Evolutionary conservation across 2,888 invertebrate species (phyloP), one percentile per base, ranked within the genome.

Genomic region (Tachystola acroxantha): DNA sequence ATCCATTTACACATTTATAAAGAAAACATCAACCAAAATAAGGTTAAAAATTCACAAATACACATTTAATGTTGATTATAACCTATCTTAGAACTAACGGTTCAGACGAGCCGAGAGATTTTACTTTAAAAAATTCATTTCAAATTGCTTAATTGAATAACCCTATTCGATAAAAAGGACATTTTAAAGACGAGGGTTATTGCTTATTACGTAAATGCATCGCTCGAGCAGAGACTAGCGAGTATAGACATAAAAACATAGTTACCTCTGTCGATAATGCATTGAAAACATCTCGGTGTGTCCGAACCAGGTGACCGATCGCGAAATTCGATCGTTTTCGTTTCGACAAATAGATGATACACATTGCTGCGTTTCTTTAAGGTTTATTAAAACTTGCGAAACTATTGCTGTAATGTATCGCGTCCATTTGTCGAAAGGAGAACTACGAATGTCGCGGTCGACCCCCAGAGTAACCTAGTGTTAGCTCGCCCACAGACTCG

Each of bases 41-140:
- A 76, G 69, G 74, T 77, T 76, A 71, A 69, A 70, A 82, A 85
- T 82, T 82, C 85, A 86, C 86, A 86, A 84, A 76, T 86, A 86
- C 86, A 86, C 84, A 81, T 84, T 84, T 80, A 77, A 82, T 84
- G 82, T 80, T 79, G 80, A 78, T 71, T 82, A 77, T 66, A 60
- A 57, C 40, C 80, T 82, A 84, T 57, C 78, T 84, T 81, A 81
- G 6, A 53, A 43, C 46, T 72, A 76, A 41, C 40, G 70, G 74
- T 57, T 53, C 57, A 81, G 54, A 45, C 71, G 69, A 48, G 58
- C 52, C 48, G 65, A 55, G 70, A 77, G 72, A 46, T 53, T 37
- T 31, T 11, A 2, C 5, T 9, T n/a, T 2, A 5, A 29, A n/a
- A 10, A 11, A 27, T 11, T 11, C 3, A 10, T 14, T 25, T 28